phyloP scores from a whole-genome alignment of 2,888 invertebrate genomes.

The Macaria liturata region DNA sequence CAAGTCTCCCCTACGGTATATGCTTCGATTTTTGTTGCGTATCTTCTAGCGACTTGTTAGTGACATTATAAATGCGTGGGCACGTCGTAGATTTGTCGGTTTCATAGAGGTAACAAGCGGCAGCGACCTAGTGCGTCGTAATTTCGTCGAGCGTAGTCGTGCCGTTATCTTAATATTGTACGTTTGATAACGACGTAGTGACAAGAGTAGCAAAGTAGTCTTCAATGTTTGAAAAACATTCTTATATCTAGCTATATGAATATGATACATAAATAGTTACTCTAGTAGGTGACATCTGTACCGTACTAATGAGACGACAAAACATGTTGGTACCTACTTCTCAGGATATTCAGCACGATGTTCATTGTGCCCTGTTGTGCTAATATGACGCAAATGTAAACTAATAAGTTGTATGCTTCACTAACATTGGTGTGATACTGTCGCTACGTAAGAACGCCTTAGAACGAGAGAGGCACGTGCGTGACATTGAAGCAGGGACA shows the following conservation, averaged over 20 bases:
- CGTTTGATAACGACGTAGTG: slow-evolving; percentile 64
- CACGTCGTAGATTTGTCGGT: slow-evolving; percentile 41
- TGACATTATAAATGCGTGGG: slow-evolving; percentile 44
- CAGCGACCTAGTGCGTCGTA: slow-evolving; percentile 70
- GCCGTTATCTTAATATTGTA: slow-evolving; percentile 68
- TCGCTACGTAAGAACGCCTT: slow-evolving; percentile 33
- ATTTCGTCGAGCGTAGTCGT: slow-evolving; percentile 71
- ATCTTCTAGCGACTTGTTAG: slow-evolving; percentile 24
- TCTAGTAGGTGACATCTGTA: neutral
- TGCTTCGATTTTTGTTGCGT: slow-evolving; percentile 18
- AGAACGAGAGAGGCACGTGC: slow-evolving; percentile 55
- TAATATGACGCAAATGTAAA: slow-evolving; percentile 37
- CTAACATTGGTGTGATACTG: slow-evolving; percentile 39
- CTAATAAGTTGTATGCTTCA: slow-evolving; percentile 34
- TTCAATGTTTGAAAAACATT: slow-evolving; percentile 10
- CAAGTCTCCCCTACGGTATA: slow-evolving; percentile 4
- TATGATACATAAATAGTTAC: neutral
- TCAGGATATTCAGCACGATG: slow-evolving; percentile 20
- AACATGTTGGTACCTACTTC: slow-evolving; percentile 1
- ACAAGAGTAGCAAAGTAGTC: slow-evolving; percentile 32
- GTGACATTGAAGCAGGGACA: slow-evolving; percentile 58
- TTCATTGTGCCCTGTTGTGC: slow-evolving; percentile 22
- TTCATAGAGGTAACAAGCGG: slow-evolving; percentile 49
- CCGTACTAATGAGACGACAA: slow-evolving; percentile 10
- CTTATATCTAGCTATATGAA: neutral